Percentiles rank a stretch among this genome's conserved stretches.
Conservation (phyloP, 2,113 vertebrate genomes). For the Gasterosteus aculeatus region DNA sequence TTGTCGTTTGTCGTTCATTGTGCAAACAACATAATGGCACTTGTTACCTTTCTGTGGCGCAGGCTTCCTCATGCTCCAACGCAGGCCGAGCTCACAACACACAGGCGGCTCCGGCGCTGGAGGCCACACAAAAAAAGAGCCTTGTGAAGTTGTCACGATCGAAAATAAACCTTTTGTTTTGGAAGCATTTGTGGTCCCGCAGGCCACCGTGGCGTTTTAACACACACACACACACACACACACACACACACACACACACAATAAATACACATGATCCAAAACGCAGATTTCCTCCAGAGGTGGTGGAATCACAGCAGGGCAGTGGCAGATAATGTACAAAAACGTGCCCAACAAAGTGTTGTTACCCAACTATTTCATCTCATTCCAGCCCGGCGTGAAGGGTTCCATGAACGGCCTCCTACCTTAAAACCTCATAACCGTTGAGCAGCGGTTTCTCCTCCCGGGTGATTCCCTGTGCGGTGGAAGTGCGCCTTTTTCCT, state of each 20-base stretch:
- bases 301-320: not conserved
- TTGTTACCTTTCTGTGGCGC: constrained; percentile 89
- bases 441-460: constrained; percentile 57
- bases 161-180: not conserved
- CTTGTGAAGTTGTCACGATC: not conserved
- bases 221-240: no score
- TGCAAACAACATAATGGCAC: no score
- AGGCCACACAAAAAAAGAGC: constrained; percentile 7
- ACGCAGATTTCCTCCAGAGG: no score
- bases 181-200: no score
- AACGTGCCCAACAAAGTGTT: not conserved
- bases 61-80: constrained; percentile 91
- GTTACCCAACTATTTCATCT: not conserved
- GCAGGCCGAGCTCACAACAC: constrained; percentile 67
- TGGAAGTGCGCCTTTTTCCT: constrained; percentile 83
- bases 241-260: no score
- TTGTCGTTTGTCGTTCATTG: not conserved
- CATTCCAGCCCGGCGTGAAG: no score
- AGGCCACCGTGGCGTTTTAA: not conserved
- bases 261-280: not conserved
- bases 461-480: constrained; percentile 68
- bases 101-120: constrained; percentile 53
- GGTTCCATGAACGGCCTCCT: constrained; percentile 24
- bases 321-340: not conserved
- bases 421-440: constrained; percentile 80